These are phyloP conservation scores for Vombatus ursinus DNA, from an alignment of 2,113 vertebrate genomes.

Conservation along the genomic window DNA sequence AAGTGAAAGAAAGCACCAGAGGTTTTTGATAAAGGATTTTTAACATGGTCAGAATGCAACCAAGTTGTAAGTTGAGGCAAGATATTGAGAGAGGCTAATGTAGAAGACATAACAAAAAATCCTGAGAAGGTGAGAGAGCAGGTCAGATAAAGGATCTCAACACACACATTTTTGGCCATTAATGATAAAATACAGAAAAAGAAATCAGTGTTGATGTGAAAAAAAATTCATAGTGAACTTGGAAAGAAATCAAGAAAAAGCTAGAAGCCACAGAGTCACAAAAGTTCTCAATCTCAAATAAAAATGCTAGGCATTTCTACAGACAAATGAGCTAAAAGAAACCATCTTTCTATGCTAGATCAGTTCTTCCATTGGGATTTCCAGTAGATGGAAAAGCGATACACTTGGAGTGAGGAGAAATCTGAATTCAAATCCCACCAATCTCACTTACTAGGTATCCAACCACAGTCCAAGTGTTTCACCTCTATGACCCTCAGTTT, in stretches of 20 bases:
- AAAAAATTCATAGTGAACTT: neutral
- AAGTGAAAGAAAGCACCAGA: neutral
- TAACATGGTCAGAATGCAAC: neutral
- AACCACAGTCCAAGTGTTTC: neutral
- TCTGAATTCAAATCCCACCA: neutral
- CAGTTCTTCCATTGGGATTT: neutral
- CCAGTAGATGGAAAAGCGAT: neutral
- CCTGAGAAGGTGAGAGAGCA: neutral
- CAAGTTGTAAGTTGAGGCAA: neutral
- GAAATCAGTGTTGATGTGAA: neutral
- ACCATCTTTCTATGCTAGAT: neutral
- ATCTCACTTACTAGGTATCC: neutral
- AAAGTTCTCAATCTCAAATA: neutral
- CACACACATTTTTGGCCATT: conserved; percentile 1
- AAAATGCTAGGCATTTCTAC: neutral
- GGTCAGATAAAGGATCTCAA: neutral
- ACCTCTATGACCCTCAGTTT: neutral
- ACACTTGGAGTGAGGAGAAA: neutral
- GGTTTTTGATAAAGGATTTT: too few species aligned
- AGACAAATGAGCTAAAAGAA: too few species aligned
- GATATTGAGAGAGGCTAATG: neutral
- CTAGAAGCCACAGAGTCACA: too few species aligned
- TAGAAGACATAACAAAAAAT: neutral
- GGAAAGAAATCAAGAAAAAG: neutral
- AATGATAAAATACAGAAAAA: conserved; percentile 32